Conservation (phyloP, 2,888 invertebrate genomes). For the Nymphalis urticae region DNA sequence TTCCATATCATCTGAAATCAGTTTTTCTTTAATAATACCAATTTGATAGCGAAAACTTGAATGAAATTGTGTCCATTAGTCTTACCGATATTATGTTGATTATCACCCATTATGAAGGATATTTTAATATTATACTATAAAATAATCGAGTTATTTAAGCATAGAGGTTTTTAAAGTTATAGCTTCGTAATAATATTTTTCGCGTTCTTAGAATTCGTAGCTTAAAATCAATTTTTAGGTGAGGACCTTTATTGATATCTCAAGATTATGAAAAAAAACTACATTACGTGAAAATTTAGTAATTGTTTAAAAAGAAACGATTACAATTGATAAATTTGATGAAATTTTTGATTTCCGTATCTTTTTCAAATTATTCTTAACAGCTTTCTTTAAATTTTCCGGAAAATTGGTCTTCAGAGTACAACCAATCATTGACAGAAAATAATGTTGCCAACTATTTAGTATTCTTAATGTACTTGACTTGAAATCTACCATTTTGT, state of each 20-base stretch:
- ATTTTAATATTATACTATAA: neutral
- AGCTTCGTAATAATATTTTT: constrained; percentile 14
- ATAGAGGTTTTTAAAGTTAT: neutral
- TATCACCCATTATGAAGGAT: constrained; percentile 56
- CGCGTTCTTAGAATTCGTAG: constrained; percentile 2
- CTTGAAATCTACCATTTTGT: neutral
- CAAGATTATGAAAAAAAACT: neutral
- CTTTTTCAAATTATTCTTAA: neutral
- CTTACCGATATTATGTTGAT: constrained; percentile 47
- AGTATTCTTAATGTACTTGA: neutral
- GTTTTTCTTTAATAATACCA: constrained; percentile 4
- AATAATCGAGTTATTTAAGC: neutral
- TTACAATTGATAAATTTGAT: too few species aligned
- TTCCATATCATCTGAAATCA: constrained; percentile 85
- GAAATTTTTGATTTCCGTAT: too few species aligned
- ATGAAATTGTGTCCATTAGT: constrained; percentile 10
- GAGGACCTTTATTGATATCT: neutral
- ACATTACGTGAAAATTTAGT: neutral
- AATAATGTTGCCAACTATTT: neutral
- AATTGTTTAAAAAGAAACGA: neutral
- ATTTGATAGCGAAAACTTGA: neutral
- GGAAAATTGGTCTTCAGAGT: constrained; percentile 17
- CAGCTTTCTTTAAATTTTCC: constrained; percentile 24
- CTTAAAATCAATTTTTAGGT: constrained; percentile 17
- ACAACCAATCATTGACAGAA: neutral